Base-by-base conservation (phyloP, 2,113 vertebrate species). In the Corythaixoides concolor region DNA sequence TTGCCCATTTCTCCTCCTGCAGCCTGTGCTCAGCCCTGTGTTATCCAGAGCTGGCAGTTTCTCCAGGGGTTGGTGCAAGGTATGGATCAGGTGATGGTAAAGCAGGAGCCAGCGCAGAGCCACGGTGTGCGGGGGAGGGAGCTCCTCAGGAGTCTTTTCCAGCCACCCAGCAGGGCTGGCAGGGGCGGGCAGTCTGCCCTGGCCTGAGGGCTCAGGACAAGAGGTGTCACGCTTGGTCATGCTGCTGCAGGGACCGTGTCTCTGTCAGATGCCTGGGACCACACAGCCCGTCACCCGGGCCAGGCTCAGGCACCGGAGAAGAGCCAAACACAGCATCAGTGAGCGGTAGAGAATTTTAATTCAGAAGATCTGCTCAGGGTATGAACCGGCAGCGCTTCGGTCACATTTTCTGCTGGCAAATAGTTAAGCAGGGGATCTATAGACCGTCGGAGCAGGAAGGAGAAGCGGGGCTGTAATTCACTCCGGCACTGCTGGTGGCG, bases 171-270 rank as follows among this genome's bases (percentile, higher is more conserved):
- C 39, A 39, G 39, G 39, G 39, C 39, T 41, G 28, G 35, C 43
- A 49, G 30, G 69, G 76, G 30, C 16, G 14, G 64, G 3, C 41
- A 59, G 47, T 43, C 47, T 37, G 58, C 3, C 10, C 15, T 27
- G n/a, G n/a, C 28, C 4, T 0, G 4, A 2, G 41, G 53, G 49
- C 68, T 15, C 1, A 8, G 14, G 33, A n/a, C 0, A 4, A 69
- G 76, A 86, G 33, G 33, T 39, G 69, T 47, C 67, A 47, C 6
- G 0, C 19, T 30, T 1, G 0, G 56, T 12, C 63, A 55, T 14
- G 6, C 11, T 21, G 41, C 49, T 77, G 58, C 68, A 77, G 77
- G 43, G 49, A 63, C 52, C 1, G 0, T 20, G 43, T 16, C n/a
- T 67, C 56, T 16, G 9, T 27, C 58, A 84, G 58, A 21, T 11